Percentiles rank a stretch among this genome's conserved stretches.
Evolutionary conservation across 2,888 invertebrate species (phyloP).

Genomic region (Branchellion lobata): DNA sequence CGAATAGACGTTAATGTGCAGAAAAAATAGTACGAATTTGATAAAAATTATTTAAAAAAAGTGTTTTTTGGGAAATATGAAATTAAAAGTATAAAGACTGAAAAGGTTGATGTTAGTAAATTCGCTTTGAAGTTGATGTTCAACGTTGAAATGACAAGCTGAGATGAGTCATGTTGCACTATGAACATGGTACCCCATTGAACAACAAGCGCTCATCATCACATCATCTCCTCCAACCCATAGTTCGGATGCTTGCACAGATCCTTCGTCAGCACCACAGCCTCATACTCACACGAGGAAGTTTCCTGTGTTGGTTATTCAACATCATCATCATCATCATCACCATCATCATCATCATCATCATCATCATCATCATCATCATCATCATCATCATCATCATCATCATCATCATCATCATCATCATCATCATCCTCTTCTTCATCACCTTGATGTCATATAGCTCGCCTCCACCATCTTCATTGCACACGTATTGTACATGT

Average conservation of each 20-base stretch:
- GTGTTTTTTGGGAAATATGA: no score
- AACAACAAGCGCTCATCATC: no score
- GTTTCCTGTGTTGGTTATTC: constrained; percentile 67
- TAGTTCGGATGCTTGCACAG: constrained; percentile 85
- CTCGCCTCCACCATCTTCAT: constrained; percentile 80
- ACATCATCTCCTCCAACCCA: constrained; percentile 53
- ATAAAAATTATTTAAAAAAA: no score
- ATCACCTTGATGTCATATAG: constrained; percentile 77
- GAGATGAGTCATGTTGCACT: no score
- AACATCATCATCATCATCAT: constrained; percentile 42
- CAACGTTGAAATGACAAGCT: no score
- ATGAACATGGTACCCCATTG: no score
- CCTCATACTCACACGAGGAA: constrained; percentile 90
- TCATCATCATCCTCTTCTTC: constrained; percentile 64
- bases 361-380: constrained; percentile 33
- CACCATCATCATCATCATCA: constrained; percentile 42
- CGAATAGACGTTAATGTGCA: no score
- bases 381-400: constrained; percentile 33
- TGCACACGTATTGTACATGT: constrained; percentile 76
- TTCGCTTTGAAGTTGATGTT: no score
- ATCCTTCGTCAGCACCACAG: constrained; percentile 80
- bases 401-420: constrained; percentile 10
- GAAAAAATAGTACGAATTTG: no score
- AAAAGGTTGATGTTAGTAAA: no score
- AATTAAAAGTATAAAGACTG: no score